phyloP scores from a whole-genome alignment of 2,888 invertebrate species.

The Mantis religiosa region DNA sequence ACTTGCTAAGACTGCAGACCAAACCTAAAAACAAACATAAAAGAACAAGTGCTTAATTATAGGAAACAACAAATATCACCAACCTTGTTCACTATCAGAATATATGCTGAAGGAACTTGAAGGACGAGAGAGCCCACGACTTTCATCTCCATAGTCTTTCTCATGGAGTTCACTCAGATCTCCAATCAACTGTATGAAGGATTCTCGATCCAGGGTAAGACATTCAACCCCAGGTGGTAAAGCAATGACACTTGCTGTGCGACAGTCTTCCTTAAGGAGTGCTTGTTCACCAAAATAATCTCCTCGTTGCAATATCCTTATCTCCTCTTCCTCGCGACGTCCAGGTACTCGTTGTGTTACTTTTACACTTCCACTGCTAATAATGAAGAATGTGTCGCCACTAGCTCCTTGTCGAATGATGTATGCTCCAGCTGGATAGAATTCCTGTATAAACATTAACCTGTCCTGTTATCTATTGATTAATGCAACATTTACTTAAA shows the following conservation, averaged over 20 bases:
- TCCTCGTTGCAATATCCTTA: constrained; percentile 43
- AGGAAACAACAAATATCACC: neutral
- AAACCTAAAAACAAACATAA: neutral
- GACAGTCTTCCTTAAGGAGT: constrained; percentile 58
- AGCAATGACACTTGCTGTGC: constrained; percentile 66
- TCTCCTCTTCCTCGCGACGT: constrained; percentile 52
- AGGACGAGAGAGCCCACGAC: constrained; percentile 47
- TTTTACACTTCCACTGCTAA: constrained; percentile 56
- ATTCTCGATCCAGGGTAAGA: constrained; percentile 61
- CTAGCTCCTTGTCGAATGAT: constrained; percentile 61
- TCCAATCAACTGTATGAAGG: constrained; percentile 71
- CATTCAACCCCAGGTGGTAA: constrained; percentile 60
- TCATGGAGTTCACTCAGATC: constrained; percentile 69
- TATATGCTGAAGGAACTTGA: constrained; percentile 43
- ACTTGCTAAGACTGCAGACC: neutral
- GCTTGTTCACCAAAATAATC: constrained; percentile 67
- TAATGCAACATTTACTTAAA: no score
- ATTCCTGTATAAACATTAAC: constrained; percentile 45
- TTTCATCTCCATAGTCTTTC: constrained; percentile 68
- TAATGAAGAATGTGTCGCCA: constrained; percentile 63
- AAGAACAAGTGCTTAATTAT: neutral
- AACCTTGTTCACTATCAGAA: constrained; percentile 34
- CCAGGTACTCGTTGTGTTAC: constrained; percentile 49
- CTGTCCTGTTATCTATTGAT: neutral
- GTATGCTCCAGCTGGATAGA: constrained; percentile 58